These are phyloP conservation scores for Aphelenchoides bicaudatus DNA, from an alignment of 2,888 invertebrate genomes.

Conservation along the genomic window DNA sequence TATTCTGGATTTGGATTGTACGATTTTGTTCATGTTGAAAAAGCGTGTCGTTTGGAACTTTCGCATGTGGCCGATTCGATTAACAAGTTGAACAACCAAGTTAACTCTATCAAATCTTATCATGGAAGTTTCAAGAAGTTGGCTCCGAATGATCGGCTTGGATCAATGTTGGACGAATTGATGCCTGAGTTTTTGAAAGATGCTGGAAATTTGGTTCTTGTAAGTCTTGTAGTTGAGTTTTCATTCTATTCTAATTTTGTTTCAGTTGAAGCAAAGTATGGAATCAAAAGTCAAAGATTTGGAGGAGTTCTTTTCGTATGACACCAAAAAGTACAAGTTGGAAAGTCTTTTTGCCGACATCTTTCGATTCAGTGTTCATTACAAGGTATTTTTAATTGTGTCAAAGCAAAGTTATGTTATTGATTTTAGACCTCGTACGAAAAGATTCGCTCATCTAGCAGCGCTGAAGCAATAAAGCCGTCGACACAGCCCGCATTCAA, in stretches of 20 bases:
- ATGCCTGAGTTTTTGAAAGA: background rate
- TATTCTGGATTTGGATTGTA: conserved; percentile 25
- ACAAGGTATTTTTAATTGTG: conserved; percentile 23
- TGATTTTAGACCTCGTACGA: conserved; percentile 11
- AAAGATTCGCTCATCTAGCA: conserved; percentile 5
- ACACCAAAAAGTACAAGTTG: conserved; percentile 34
- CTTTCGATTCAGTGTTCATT: conserved; percentile 26
- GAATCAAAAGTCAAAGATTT: conserved; percentile 23
- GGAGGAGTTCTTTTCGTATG: conserved; percentile 30
- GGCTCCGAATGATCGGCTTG: background rate
- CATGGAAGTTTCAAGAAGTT: conserved; percentile 5
- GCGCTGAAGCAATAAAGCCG: conserved; percentile 5
- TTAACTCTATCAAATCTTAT: conserved; percentile 4
- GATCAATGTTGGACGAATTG: background rate
- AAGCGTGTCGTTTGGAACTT: conserved; percentile 25
- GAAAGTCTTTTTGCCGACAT: conserved; percentile 31
- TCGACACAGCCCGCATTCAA: background rate
- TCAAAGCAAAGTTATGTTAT: conserved; percentile 2
- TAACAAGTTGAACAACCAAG: conserved; percentile 22
- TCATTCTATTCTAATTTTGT: conserved; percentile 9
- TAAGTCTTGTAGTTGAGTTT: conserved; percentile 22
- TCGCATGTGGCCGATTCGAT: conserved; percentile 20
- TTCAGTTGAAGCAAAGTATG: conserved; percentile 30
- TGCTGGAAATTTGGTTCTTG: background rate
- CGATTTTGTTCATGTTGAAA: conserved; percentile 32